Evolutionary conservation across 1,140 invertebrate genomes (phyloP), one percentile per base, ranked within the genome.

Genomic region (Carcinoscorpius rotundicauda): DNA sequence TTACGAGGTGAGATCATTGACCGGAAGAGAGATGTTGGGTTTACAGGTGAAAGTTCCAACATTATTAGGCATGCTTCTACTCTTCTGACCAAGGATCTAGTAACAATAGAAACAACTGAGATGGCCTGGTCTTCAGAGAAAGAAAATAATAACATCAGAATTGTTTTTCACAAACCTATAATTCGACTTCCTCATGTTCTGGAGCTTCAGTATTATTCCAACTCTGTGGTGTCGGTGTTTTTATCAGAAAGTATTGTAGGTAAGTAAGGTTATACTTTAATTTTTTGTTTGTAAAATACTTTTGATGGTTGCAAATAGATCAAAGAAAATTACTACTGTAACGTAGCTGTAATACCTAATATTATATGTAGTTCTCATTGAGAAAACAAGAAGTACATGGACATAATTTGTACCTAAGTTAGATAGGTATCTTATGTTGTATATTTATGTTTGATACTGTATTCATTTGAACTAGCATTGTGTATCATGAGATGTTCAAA

Each of bases 171-270:
- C 58, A 81, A 81, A 70, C 85, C 89, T 4, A 80, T 86, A 4
- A 80, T 81, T 1, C 80, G 83, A 4, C 77, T 93, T 29, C 87
- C 91, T 29, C 86, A 87, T 72, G 81, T 89, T 8, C 85, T 96
- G 60, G 91, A 94, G 76, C 78, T 95, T 8, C 83, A 86, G 0
- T 95, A 95, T 77, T 94, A 95, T 75, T 85, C 87, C 48, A 93
- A 92, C 74, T 81, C 82, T 55, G 74, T 93, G 10, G 78, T 87
- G 0, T 81, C 87, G 8, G 83, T 89, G 73, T 95, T 88, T 78
- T 81, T 86, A 8, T 75, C 91, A 65, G 85, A 91, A 58, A 86
- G 88, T 59, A 82, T 90, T 64, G 74, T 92, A 49, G 83, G 85
- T 87, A 67, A 80, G 75, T 29, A 29, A 29, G 29, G 29, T 29